Evolutionary conservation across 2,888 invertebrate species (phyloP).

Genomic region (Sisyra nigra): DNA sequence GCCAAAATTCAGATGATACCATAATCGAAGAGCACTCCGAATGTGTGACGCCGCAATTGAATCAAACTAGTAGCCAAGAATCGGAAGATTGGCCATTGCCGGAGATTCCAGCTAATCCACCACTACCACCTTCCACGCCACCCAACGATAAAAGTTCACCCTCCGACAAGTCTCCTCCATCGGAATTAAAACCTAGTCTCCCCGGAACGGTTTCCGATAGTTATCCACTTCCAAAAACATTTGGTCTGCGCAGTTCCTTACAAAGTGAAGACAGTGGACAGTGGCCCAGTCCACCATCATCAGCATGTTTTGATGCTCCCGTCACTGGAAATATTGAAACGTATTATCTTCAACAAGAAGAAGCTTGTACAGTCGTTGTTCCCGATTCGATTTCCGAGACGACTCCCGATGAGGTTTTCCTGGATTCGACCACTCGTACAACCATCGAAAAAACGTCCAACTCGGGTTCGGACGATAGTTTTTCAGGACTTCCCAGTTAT

Average conservation of each 20-base stretch:
- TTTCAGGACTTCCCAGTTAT: neutral
- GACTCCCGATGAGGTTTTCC: constrained; percentile 37
- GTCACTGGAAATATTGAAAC: constrained; percentile 64
- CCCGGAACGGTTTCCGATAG: constrained; percentile 17
- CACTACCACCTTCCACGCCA: neutral
- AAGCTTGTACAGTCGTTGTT: constrained; percentile 58
- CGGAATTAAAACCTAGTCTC: constrained; percentile 7
- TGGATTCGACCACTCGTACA: constrained; percentile 34
- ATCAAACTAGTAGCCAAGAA: constrained; percentile 42
- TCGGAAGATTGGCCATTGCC: constrained; percentile 64
- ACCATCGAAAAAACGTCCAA: constrained; percentile 17
- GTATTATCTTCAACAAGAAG: constrained; percentile 65
- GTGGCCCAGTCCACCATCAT: constrained; percentile 68
- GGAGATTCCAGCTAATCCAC: constrained; percentile 41
- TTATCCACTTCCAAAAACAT: constrained; percentile 24
- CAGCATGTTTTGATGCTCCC: constrained; percentile 49
- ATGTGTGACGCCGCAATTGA: constrained; percentile 16
- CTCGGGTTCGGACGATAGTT: constrained; percentile 5
- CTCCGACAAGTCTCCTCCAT: neutral
- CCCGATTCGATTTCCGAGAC: constrained; percentile 48
- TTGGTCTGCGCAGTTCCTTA: constrained; percentile 24
- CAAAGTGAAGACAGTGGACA: constrained; percentile 53
- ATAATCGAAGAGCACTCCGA: constrained; percentile 28
- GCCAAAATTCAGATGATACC: constrained; percentile 29
- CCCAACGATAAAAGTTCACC: constrained; percentile 1